Evolutionary conservation across 2,113 vertebrate genomes (phyloP).

Genomic region (Rhinichthys klamathensis): DNA sequence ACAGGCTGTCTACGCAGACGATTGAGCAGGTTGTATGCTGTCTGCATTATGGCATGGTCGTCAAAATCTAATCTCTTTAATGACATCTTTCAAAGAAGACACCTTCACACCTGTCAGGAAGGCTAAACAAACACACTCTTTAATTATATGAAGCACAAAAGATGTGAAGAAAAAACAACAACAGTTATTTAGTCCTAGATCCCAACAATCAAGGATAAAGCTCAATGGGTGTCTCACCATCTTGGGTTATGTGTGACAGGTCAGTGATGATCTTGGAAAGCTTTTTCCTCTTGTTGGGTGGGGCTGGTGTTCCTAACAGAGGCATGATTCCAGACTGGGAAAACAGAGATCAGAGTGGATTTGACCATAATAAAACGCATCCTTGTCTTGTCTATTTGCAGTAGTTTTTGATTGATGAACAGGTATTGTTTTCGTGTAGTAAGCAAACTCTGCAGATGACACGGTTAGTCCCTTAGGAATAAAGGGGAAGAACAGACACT

Average conservation of each 20-base stretch:
- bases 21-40: slow-evolving; percentile 1
- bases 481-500: slow-evolving; percentile 1
- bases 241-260: slow-evolving; percentile 80
- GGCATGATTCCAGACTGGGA: slow-evolving; percentile 82
- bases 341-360: slow-evolving; percentile 42
- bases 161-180: not conserved
- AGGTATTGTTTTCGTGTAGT: not conserved
- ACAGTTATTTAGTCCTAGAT: not conserved
- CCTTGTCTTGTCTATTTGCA: not conserved
- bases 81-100: slow-evolving; percentile 14
- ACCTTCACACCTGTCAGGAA: slow-evolving; percentile 20
- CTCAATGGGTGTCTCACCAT: slow-evolving; percentile 77
- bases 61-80: slow-evolving; percentile 13
- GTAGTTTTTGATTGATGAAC: not conserved
- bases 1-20: slow-evolving; percentile 5
- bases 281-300: slow-evolving; percentile 93
- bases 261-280: slow-evolving; percentile 85
- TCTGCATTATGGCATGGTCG: slow-evolving; percentile 17
- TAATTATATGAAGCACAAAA: not conserved
- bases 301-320: slow-evolving; percentile 89
- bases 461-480: not conserved
- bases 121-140: slow-evolving; percentile 39
- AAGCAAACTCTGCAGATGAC: not conserved
- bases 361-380: not conserved
- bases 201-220: not conserved